phyloP scores from a whole-genome alignment of 2,113 vertebrate species.

The Ahaetulla prasina region DNA sequence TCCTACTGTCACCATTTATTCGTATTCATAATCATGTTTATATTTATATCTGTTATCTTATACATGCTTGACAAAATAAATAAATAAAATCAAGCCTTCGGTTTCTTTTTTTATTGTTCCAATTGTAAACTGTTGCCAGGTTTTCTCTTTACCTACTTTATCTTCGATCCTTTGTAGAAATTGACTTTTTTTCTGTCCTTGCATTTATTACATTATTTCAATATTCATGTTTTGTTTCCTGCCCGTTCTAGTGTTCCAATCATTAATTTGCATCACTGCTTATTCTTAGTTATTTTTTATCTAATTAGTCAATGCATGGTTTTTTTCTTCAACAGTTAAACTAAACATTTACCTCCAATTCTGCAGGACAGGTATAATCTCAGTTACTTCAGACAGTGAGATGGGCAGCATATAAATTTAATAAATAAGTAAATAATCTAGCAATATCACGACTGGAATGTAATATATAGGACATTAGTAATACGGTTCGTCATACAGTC shows the following conservation, averaged over 20 bases:
- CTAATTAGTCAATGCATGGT: not conserved
- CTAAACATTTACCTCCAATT: not conserved
- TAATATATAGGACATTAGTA: not conserved
- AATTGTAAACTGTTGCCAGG: not conserved
- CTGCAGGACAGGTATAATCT: not conserved
- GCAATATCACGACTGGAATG: not conserved
- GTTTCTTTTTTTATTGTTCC: not conserved
- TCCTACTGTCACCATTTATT: too few species aligned
- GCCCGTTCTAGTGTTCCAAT: not conserved
- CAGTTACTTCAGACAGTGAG: not conserved
- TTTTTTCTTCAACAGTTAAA: not conserved
- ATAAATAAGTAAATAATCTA: not conserved
- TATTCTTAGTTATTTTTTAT: not conserved
- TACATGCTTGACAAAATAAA: too few species aligned
- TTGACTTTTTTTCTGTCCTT: not conserved
- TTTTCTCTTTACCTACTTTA: not conserved
- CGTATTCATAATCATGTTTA: too few species aligned
- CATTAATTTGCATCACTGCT: not conserved
- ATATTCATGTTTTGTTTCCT: not conserved
- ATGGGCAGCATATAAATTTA: not conserved
- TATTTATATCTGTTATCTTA: too few species aligned
- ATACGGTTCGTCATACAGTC: not conserved
- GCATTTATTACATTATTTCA: not conserved
- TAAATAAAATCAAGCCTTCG: not conserved
- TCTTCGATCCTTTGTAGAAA: not conserved